Conservation (phyloP, 2,888 invertebrate genomes). For the Caenorhabditis uteleia region DNA sequence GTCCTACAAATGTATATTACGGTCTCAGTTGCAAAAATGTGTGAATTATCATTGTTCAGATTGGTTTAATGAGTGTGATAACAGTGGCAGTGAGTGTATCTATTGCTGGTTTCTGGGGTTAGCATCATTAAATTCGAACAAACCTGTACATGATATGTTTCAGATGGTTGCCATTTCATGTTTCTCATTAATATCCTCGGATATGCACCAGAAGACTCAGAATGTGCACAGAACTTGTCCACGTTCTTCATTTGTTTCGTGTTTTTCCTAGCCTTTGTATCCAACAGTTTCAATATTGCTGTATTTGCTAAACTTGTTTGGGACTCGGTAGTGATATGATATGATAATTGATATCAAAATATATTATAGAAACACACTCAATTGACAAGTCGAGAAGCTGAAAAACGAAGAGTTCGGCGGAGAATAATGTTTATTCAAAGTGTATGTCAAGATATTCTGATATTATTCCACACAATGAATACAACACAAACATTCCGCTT, state of each 20-base stretch:
- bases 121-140: neutral
- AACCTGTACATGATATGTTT: no score
- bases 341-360: neutral
- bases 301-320: slow-evolving; percentile 18
- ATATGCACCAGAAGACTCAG: slow-evolving; percentile 20
- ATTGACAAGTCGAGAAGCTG: neutral
- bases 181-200: slow-evolving; percentile 17
- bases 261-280: slow-evolving; percentile 17
- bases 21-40: no score
- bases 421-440: slow-evolving; percentile 16
- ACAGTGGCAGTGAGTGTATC: slow-evolving; percentile 10
- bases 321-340: slow-evolving; percentile 14
- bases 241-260: slow-evolving; percentile 17
- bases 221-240: slow-evolving; percentile 16
- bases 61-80: slow-evolving; percentile 9
- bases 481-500: slow-evolving; percentile 20
- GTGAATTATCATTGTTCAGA: no score
- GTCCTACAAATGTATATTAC: no score
- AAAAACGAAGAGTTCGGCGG: neutral
- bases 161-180: slow-evolving; percentile 25
- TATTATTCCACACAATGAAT: slow-evolving; percentile 18
- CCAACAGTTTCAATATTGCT: slow-evolving; percentile 10
- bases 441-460: slow-evolving; percentile 16
- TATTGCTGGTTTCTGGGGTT: slow-evolving; percentile 21
- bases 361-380: slow-evolving; percentile 12